Conservation (phyloP, 1,140 invertebrate species). For the Maniola jurtina region DNA sequence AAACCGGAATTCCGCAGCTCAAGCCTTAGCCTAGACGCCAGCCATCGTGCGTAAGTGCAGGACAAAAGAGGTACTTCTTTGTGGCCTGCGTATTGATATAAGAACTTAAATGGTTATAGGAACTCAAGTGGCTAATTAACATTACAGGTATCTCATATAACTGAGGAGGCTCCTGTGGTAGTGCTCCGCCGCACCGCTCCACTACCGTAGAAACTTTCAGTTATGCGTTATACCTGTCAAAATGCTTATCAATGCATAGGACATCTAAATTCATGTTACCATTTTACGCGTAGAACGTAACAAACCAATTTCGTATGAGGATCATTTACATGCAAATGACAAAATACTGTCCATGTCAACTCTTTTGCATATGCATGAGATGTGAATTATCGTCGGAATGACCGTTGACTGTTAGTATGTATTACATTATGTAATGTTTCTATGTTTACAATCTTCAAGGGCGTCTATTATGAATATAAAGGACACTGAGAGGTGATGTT, state of each 20-base stretch:
- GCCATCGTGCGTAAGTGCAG: too few species aligned
- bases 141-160: too few species aligned
- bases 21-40: too few species aligned
- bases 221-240: too few species aligned
- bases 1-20: too few species aligned
- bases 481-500: neutral
- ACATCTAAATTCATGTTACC: neutral
- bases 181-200: too few species aligned
- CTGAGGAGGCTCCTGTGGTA: too few species aligned
- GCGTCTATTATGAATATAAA: neutral
- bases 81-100: too few species aligned
- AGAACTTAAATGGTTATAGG: too few species aligned
- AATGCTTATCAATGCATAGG: neutral
- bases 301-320: neutral
- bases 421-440: neutral
- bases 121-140: too few species aligned
- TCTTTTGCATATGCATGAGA: neutral
- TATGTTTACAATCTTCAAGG: neutral
- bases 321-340: neutral
- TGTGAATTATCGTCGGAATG: neutral
- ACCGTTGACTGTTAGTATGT: neutral
- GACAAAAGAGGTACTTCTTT: too few species aligned
- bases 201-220: too few species aligned
- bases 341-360: slow-evolving; percentile 2
- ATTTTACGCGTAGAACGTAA: neutral